Conservation (phyloP, 1,140 invertebrate genomes). For the Thalassaphorura encarpata region DNA sequence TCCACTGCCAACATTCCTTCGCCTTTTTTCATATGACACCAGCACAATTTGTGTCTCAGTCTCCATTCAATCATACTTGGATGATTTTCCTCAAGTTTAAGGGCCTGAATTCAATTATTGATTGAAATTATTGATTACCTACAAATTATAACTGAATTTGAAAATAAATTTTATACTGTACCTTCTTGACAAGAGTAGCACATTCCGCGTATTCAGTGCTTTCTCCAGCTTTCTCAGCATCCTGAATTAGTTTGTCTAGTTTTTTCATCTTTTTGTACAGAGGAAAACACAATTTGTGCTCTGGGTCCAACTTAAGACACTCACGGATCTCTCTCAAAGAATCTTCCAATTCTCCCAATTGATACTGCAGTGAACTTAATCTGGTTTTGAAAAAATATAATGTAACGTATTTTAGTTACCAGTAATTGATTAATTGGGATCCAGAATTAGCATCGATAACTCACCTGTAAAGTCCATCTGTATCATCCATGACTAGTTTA, state of each 20-base stretch:
- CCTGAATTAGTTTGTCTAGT: conserved; percentile 75
- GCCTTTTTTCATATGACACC: conserved; percentile 58
- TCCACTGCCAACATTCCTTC: conserved; percentile 51
- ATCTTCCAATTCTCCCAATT: conserved; percentile 82
- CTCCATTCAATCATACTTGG: conserved; percentile 48
- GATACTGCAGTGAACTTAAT: conserved; percentile 73
- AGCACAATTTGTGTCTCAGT: conserved; percentile 51
- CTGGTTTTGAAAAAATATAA: conserved; percentile 2
- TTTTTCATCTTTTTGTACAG: conserved; percentile 97
- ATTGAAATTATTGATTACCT: conserved; percentile 4
- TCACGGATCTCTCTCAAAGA: conserved; percentile 87
- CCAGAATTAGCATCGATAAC: conserved; percentile 36
- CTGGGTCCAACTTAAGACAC: conserved; percentile 94
- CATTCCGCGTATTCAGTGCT: conserved; percentile 63
- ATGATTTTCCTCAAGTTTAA: conserved; percentile 50
- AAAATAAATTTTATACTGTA: conserved; percentile 31
- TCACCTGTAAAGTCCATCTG: conserved; percentile 62
- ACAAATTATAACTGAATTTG: background rate
- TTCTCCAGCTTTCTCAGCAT: conserved; percentile 45
- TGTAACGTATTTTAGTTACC: background rate
- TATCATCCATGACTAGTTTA: conserved; percentile 83
- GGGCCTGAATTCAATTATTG: conserved; percentile 38
- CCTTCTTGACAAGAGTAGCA: conserved; percentile 57
- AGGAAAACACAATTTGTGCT: conserved; percentile 91
- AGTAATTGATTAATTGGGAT: background rate